Evolutionary conservation across 2,888 invertebrate species (phyloP).

Genomic region (Trachelus tabidus): DNA sequence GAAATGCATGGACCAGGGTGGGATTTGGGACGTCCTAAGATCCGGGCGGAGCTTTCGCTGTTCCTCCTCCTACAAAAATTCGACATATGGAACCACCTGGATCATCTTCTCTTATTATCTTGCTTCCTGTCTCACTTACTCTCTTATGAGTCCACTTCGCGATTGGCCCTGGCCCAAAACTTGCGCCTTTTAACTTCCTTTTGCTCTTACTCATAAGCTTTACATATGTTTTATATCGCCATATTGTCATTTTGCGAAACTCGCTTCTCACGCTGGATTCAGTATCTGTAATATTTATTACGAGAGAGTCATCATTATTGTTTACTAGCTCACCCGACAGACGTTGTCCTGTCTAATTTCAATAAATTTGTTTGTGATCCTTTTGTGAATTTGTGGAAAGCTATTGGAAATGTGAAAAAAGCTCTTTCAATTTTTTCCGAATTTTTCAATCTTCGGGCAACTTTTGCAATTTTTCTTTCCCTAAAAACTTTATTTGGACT

Average conservation of each 20-base stretch:
- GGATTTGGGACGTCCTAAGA: constrained; percentile 46
- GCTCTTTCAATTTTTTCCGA: too few relatives aligned
- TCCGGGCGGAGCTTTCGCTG: constrained; percentile 51
- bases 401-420: too few relatives aligned
- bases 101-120: constrained; percentile 27
- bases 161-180: neutral
- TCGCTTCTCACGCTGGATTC: neutral
- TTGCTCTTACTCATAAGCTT: neutral
- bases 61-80: constrained; percentile 34
- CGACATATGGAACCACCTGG: constrained; percentile 55
- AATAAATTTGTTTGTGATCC: too few relatives aligned
- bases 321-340: neutral
- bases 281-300: neutral
- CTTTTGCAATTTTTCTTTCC: too few relatives aligned
- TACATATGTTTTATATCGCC: neutral
- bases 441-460: too few relatives aligned
- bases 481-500: too few relatives aligned
- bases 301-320: neutral
- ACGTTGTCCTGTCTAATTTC: too few relatives aligned
- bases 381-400: too few relatives aligned
- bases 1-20: constrained; percentile 10
- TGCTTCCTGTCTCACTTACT: neutral
- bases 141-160: neutral
- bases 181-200: neutral
- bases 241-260: neutral